Evolutionary conservation across 2,797 vertebrate species (phyloP).

Genomic region (Heterohyrax brucei): DNA sequence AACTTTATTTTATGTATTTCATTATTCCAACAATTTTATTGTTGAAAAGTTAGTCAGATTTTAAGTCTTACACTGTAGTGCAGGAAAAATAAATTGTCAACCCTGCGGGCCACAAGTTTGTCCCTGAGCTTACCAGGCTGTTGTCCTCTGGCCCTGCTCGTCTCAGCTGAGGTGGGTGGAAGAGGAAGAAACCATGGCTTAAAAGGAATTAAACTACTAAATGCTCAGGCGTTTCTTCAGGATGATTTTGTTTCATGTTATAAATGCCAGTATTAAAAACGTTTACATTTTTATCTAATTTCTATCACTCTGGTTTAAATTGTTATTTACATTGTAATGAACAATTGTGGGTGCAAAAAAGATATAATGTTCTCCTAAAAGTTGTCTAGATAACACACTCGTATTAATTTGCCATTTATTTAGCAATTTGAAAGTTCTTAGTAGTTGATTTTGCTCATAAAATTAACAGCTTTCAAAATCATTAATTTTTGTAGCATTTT

Average conservation of each 20-base stretch:
- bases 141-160: accelerated
- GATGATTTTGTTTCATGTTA: slow-evolving; percentile 27
- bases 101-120: background rate
- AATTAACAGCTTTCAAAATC: slow-evolving; percentile 65
- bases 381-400: background rate
- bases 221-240: background rate
- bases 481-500: slow-evolving; percentile 71
- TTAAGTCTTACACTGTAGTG: background rate
- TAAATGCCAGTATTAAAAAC: background rate
- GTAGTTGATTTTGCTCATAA: slow-evolving; percentile 65
- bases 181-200: background rate
- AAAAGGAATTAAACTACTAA: background rate
- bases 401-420: slow-evolving; percentile 20
- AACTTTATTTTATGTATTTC: background rate
- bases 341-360: background rate
- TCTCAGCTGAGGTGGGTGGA: background rate
- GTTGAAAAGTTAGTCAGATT: background rate
- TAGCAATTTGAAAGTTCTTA: slow-evolving; percentile 68
- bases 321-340: slow-evolving; percentile 23
- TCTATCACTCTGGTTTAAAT: background rate
- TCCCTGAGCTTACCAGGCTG: accelerated
- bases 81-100: background rate
- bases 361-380: background rate
- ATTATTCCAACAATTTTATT: slow-evolving; percentile 7
- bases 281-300: background rate